Percentiles rank a stretch among this genome's conserved stretches.
phyloP scores from a whole-genome alignment of 2,113 vertebrate species.

The Platichthys stellatus region DNA sequence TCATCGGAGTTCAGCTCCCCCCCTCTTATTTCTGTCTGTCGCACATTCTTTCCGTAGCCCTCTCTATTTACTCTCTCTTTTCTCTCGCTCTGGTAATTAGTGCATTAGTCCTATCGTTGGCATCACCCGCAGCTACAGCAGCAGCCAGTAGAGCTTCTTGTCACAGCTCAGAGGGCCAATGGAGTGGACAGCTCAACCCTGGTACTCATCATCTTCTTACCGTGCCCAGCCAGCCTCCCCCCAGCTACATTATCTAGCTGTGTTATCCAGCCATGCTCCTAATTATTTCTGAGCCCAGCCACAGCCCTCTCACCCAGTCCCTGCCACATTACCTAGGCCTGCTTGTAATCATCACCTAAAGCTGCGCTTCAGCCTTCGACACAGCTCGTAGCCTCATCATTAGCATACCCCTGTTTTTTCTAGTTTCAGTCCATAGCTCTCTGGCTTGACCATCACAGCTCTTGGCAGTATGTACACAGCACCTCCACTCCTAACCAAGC shows the following conservation, averaged over 20 bases:
- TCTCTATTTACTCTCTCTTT: slow-evolving; percentile 64
- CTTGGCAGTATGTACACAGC: slow-evolving; percentile 53
- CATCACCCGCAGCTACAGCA: slow-evolving; percentile 83
- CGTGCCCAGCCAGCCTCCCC: slow-evolving; percentile 61
- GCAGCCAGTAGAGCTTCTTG: slow-evolving; percentile 81
- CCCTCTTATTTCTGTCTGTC: slow-evolving; percentile 41
- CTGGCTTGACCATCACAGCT: slow-evolving; percentile 66
- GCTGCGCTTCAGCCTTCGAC: slow-evolving; percentile 50
- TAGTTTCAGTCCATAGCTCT: slow-evolving; percentile 40
- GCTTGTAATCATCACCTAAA: slow-evolving; percentile 72
- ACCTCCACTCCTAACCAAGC: slow-evolving; percentile 36
- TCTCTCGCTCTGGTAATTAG: slow-evolving; percentile 91
- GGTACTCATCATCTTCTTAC: slow-evolving; percentile 77
- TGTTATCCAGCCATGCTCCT: slow-evolving; percentile 72
- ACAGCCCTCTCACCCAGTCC: slow-evolving; percentile 69
- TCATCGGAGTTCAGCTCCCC: slow-evolving; percentile 76
- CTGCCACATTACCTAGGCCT: slow-evolving; percentile 68
- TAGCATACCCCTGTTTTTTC: slow-evolving; percentile 63
- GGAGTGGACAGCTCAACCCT: slow-evolving; percentile 85
- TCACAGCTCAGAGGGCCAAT: slow-evolving; percentile 88
- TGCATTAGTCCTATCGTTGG: slow-evolving; percentile 91
- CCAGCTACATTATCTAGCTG: slow-evolving; percentile 72
- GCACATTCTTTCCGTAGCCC: slow-evolving; percentile 38
- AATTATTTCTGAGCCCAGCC: slow-evolving; percentile 78
- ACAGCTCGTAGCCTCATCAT: slow-evolving; percentile 71